These are phyloP conservation scores for Nematostella vectensis DNA, from an alignment of 92 coral and sea anemone genomes.

Conservation along the genomic window DNA sequence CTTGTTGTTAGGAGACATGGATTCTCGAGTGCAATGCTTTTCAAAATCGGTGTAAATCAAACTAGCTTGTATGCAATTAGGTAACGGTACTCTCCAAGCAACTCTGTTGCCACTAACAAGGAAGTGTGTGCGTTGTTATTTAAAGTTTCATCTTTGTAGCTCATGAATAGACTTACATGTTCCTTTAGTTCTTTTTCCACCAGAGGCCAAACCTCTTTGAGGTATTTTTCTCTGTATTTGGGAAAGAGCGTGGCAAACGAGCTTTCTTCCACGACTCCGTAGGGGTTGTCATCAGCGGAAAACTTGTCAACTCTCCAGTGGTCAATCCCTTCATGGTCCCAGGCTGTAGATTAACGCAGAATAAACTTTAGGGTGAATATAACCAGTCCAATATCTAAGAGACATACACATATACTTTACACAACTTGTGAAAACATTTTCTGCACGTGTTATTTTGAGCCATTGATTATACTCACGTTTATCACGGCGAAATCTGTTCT, in stretches of 20 bases:
- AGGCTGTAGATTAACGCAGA: conserved; percentile 59
- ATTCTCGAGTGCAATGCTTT: too few relatives aligned
- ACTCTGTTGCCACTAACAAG: too few relatives aligned
- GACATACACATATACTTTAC: too few relatives aligned
- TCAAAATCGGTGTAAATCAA: too few relatives aligned
- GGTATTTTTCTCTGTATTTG: conserved; percentile 91
- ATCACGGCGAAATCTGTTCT: conserved; percentile 69
- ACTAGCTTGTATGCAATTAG: too few relatives aligned
- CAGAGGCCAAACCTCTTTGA: conserved; percentile 91
- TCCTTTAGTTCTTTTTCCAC: conserved; percentile 81
- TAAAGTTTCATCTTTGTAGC: too few relatives aligned
- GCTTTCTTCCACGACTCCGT: conserved; percentile 79
- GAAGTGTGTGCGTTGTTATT: too few relatives aligned
- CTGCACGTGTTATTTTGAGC: background rate
- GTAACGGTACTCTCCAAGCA: too few relatives aligned
- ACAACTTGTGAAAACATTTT: too few relatives aligned
- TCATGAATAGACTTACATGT: conserved; percentile 68
- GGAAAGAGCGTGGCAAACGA: conserved; percentile 97
- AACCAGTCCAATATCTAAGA: too few relatives aligned
- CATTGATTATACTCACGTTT: conserved; percentile 62
- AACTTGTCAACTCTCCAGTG: conserved; percentile 83
- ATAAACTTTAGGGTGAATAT: too few relatives aligned
- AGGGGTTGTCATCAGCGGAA: conserved; percentile 66
- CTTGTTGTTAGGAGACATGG: too few relatives aligned
- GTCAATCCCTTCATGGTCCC: conserved; percentile 97